phyloP scores from a whole-genome alignment of 2,113 vertebrate species.

The Tylochromis polylepis region DNA sequence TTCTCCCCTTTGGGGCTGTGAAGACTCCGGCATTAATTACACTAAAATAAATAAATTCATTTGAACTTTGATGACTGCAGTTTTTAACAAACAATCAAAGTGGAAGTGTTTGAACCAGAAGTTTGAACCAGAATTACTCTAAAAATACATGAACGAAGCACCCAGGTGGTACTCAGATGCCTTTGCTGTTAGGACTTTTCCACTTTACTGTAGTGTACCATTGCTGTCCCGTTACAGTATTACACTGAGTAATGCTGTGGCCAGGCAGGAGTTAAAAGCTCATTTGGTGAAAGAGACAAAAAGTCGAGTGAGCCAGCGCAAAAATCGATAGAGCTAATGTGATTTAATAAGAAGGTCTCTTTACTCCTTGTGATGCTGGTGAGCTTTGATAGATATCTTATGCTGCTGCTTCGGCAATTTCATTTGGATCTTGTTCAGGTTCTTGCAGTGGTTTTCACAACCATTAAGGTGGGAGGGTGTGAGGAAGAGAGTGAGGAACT shows the following conservation, averaged over 20 bases:
- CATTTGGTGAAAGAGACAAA: conserved; percentile 66
- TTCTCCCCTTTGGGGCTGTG: background rate
- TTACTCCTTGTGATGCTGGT: conserved; percentile 43
- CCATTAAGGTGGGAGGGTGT: background rate
- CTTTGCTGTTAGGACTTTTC: background rate
- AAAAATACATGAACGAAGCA: background rate
- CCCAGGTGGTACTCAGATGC: background rate
- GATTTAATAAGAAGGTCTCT: conserved; percentile 72
- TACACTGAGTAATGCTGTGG: conserved; percentile 34
- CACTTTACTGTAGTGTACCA: background rate
- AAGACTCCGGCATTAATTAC: background rate
- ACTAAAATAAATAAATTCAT: background rate
- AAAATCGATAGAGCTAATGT: conserved; percentile 70
- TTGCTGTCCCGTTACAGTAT: conserved; percentile 15
- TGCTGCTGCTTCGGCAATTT: conserved; percentile 62
- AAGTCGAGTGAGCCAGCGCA: conserved; percentile 51
- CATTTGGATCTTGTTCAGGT: conserved; percentile 70
- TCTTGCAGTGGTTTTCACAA: conserved; percentile 31
- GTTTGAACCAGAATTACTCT: background rate
- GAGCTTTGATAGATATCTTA: conserved; percentile 65
- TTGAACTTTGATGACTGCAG: background rate
- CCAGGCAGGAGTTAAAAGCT: conserved; percentile 67
- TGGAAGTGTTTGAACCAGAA: background rate
- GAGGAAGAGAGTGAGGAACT: background rate
- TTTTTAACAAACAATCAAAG: background rate